Evolutionary conservation across 2,113 vertebrate genomes (phyloP).

Genomic region (Neolamprologus cancellatus): DNA sequence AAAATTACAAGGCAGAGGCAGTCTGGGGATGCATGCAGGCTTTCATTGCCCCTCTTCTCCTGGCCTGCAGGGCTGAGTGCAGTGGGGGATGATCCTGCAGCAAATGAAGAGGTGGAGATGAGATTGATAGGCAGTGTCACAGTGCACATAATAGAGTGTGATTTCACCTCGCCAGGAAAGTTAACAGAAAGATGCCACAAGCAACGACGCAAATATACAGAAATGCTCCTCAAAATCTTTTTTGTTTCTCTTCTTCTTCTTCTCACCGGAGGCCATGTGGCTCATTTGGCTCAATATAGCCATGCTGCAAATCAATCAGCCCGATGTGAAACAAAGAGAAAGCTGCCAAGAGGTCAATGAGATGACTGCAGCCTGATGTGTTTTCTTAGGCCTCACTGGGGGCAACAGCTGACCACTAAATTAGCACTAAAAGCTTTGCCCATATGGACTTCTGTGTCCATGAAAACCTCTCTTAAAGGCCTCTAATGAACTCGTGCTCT

Average conservation of each 20-base stretch:
- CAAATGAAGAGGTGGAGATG: conserved; percentile 2
- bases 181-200: background rate
- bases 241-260: background rate
- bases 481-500: background rate
- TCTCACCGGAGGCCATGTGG: background rate
- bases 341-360: conserved; percentile 4
- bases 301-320: background rate
- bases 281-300: background rate
- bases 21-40: conserved; percentile 17
- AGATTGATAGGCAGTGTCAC: conserved; percentile 4
- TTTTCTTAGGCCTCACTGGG: conserved; percentile 34
- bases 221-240: background rate
- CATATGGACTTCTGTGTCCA: background rate
- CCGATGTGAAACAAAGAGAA: conserved; percentile 14
- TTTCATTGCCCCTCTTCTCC: conserved; percentile 13
- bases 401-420: conserved; percentile 28
- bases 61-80: conserved; percentile 24
- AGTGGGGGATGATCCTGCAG: background rate
- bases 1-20: conserved; percentile 58
- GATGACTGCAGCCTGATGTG: conserved; percentile 6
- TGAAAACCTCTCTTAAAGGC: background rate
- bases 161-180: background rate
- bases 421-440: conserved; percentile 4
- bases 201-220: background rate
- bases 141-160: background rate